Base-by-base conservation (phyloP, 2,888 invertebrate species). In the Stenchaetothrips biformis region DNA sequence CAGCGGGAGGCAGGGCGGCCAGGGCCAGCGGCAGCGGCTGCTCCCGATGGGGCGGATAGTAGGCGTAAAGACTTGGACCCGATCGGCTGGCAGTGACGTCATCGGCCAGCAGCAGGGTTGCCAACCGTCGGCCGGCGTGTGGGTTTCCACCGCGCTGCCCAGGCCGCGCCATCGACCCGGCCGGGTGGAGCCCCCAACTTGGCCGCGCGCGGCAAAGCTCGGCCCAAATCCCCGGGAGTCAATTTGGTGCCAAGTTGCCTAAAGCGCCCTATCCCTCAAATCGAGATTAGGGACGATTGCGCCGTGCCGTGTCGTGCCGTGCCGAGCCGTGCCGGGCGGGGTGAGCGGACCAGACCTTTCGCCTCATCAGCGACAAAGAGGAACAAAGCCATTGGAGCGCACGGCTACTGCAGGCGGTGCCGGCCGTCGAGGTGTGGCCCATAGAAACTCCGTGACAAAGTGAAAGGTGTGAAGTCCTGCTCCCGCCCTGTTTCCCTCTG, bases 181-280 rank as follows among this genome's bases (percentile, higher is more conserved):
- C 53, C 53, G 9, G 53, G 13, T 37, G 37, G 16, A 53, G 53
- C 59, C 59, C 59, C 37, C 4, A 37, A 59, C 13, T 13, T 16
- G 18, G 59, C 59, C 16, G 59, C 59, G 59, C 59, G 59, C 59
- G 53, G 67, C 2, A 67, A 74, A 21, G 67, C 67, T 25, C 11
- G 21, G 67, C 67, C 25, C 67, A 74, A 74, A 74, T 74, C 67
- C 67, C 67, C 8, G 25, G 25, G 67, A 74, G 21, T 25, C 67
- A 74, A 74, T 74, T 74, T 74, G 67, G 67, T 74, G 67, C 67
- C 67, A 74, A 74, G 67, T 74, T 74, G 67, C 67, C 67, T 74
- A 74, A 74, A 74, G 21, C 67, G 67, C 67, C 67, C 25, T 25
- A 74, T 74, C 67, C 25, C 67, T 74, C 67, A 74, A 74, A 21